Percentiles rank a stretch among this genome's conserved stretches.
These are phyloP conservation scores for Litocranius walleri DNA, from an alignment of 2,113 vertebrate genomes.

Conservation along the genomic window DNA sequence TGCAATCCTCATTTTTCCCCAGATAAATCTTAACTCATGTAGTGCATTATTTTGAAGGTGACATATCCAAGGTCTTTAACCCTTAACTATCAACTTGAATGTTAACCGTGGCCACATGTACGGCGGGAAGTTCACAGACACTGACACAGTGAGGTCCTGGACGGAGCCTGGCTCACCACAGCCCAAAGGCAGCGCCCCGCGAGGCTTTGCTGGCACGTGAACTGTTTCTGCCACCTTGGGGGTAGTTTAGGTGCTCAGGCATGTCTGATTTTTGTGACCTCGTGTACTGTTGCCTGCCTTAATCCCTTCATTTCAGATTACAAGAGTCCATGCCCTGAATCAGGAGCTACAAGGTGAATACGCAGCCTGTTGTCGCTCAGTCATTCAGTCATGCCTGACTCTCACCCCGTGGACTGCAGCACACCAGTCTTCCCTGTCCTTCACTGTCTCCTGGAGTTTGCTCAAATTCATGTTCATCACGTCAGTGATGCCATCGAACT, in stretches of 20 bases:
- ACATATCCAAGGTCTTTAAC: background rate
- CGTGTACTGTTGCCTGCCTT: background rate
- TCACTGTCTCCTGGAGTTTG: background rate
- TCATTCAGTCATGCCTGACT: background rate
- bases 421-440: background rate
- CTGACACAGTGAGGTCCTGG: accelerated
- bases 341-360: accelerated
- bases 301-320: background rate
- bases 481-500: background rate
- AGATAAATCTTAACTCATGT: background rate
- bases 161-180: accelerated
- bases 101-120: accelerated
- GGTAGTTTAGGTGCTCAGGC: background rate
- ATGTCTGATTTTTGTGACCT: background rate
- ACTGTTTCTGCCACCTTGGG: background rate
- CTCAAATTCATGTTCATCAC: background rate
- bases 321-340: background rate
- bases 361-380: background rate
- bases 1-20: background rate
- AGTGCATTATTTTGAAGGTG: background rate
- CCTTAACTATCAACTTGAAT: background rate
- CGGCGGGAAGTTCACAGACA: accelerated
- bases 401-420: background rate
- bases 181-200: accelerated
- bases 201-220: accelerated